phyloP scores from a whole-genome alignment of 30 jellyfish, hydroid and myxozoan species.

The Cassiopea andromeda region DNA sequence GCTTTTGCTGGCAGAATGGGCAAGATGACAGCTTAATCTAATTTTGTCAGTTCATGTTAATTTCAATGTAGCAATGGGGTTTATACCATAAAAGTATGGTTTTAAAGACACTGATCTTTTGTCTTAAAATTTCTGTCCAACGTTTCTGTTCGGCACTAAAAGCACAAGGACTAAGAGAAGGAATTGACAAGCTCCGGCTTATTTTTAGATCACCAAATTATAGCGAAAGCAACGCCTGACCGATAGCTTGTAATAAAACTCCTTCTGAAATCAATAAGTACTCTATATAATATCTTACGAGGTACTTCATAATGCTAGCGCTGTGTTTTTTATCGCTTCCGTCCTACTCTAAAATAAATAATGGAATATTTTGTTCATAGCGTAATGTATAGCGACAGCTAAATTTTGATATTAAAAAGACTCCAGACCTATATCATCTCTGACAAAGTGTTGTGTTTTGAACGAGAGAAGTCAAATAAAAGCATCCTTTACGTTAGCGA shows the following conservation, averaged over 20 bases:
- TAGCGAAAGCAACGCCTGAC: no score
- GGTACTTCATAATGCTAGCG: not conserved
- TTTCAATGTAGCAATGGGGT: no score
- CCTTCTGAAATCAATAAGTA: not conserved
- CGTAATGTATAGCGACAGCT: not conserved
- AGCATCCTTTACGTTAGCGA: not conserved
- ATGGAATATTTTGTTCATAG: not conserved
- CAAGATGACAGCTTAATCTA: not conserved
- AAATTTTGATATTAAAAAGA: not conserved
- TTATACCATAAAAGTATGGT: not conserved
- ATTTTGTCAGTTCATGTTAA: no score
- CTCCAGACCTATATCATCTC: not conserved
- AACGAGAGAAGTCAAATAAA: not conserved
- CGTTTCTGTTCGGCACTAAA: not conserved
- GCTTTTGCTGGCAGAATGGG: no score
- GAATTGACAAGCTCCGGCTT: not conserved
- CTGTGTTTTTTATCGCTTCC: not conserved
- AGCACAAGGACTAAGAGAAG: not conserved
- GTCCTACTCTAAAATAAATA: not conserved
- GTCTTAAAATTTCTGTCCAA: not conserved
- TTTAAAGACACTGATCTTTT: not conserved
- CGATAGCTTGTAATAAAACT: not conserved
- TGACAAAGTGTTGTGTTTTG: not conserved
- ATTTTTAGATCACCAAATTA: not conserved
- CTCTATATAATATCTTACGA: not conserved